Evolutionary conservation across 2,113 vertebrate species (phyloP).

Genomic region (Elaphurus davidianus): DNA sequence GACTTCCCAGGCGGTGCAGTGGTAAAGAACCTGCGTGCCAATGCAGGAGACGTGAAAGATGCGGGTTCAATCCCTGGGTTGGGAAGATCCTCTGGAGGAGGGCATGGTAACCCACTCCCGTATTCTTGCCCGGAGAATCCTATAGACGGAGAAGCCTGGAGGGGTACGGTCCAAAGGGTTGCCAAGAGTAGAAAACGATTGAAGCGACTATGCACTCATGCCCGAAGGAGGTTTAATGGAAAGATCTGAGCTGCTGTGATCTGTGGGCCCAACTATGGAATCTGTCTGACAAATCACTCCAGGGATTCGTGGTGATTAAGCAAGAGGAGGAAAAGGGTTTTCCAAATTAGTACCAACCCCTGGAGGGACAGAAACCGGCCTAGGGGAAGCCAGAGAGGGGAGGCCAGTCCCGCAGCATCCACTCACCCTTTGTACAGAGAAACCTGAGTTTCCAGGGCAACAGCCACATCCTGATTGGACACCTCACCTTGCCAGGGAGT

Average conservation of each 20-base stretch:
- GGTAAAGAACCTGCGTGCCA: neutral
- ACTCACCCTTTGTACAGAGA: slow-evolving; percentile 56
- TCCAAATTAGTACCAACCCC: neutral
- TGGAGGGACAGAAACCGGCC: neutral
- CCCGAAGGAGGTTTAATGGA: neutral
- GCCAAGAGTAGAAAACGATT: neutral
- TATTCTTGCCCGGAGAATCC: neutral
- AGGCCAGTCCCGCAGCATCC: neutral
- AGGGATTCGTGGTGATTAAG: neutral
- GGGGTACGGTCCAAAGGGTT: neutral
- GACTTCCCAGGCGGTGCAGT: neutral
- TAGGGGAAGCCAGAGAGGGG: slow-evolving; percentile 6
- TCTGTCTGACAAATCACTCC: fast-evolving
- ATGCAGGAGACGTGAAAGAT: neutral
- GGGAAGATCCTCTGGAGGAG: neutral
- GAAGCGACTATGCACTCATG: neutral
- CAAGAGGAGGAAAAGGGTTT: neutral
- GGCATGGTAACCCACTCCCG: neutral
- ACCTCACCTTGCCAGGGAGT: slow-evolving; percentile 17
- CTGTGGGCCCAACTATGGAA: neutral
- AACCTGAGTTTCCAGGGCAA: slow-evolving; percentile 67
- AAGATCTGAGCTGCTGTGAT: neutral
- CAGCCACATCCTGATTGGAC: slow-evolving; percentile 9
- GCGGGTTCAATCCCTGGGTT: neutral
- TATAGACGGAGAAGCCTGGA: neutral